These are phyloP conservation scores for Mastigias papua DNA, from an alignment of 30 jellyfish, hydroid and myxozoan genomes.

Conservation along the genomic window DNA sequence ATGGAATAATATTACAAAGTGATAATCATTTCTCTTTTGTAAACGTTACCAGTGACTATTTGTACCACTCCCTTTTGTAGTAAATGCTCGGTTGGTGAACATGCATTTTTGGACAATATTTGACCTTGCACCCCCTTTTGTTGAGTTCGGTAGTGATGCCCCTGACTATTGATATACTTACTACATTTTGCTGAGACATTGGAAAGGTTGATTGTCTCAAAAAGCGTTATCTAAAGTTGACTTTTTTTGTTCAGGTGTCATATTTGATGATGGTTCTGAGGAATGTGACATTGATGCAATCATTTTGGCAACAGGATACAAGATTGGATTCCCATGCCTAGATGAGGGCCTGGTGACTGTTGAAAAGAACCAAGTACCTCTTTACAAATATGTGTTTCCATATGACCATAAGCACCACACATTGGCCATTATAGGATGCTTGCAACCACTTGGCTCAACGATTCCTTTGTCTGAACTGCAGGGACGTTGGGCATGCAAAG, in stretches of 20 bases:
- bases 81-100: too few relatives aligned
- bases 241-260: constrained; percentile 66
- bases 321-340: constrained; percentile 84
- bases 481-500: constrained; percentile 86
- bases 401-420: constrained; percentile 67
- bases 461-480: constrained; percentile 91
- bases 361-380: constrained; percentile 70
- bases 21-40: too few relatives aligned
- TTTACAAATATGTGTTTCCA: constrained; percentile 84
- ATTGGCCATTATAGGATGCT: constrained; percentile 87
- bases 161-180: too few relatives aligned
- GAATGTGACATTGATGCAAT: constrained; percentile 72
- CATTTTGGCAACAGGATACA: constrained; percentile 85
- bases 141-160: too few relatives aligned
- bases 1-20: too few relatives aligned
- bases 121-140: too few relatives aligned
- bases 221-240: too few relatives aligned
- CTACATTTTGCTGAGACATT: too few relatives aligned
- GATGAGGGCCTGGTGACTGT: constrained; percentile 68
- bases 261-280: constrained; percentile 82
- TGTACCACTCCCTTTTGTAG: too few relatives aligned
- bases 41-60: too few relatives aligned
- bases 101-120: too few relatives aligned
- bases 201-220: too few relatives aligned
- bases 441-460: constrained; percentile 89